phyloP scores from a whole-genome alignment of 2,113 vertebrate genomes.

The Girardinichthys multiradiatus region DNA sequence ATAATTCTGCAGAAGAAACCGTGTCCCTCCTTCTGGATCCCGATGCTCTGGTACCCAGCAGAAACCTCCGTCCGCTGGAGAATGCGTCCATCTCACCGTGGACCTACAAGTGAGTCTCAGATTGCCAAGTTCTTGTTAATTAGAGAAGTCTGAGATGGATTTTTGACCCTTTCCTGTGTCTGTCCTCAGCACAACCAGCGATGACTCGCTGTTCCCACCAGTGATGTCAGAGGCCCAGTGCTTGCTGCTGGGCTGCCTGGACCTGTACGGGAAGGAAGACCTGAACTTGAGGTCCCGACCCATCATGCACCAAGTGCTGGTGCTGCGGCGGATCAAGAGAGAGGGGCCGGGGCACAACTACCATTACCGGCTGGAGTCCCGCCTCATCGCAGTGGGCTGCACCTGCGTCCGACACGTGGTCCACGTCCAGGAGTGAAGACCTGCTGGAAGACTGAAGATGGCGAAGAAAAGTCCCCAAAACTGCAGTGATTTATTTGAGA shows the following conservation, averaged over 20 bases:
- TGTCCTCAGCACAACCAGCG: constrained; percentile 24
- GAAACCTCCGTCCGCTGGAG: constrained; percentile 36
- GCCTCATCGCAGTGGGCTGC: constrained; percentile 86
- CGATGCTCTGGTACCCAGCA: background rate
- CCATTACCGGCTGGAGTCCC: constrained; percentile 83
- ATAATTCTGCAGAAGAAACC: background rate
- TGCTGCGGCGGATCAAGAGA: constrained; percentile 77
- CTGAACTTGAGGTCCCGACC: constrained; percentile 80
- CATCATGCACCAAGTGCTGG: constrained; percentile 85
- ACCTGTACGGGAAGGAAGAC: constrained; percentile 75
- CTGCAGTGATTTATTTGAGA: too few relatives aligned
- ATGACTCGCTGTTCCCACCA: constrained; percentile 56
- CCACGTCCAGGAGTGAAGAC: constrained; percentile 38
- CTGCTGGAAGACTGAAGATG: too few relatives aligned
- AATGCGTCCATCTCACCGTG: constrained; percentile 80
- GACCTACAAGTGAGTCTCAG: constrained; percentile 68
- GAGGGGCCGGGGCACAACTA: constrained; percentile 30
- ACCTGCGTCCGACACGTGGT: constrained; percentile 81
- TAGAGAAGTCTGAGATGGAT: rapidly evolving
- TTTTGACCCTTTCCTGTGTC: constrained; percentile 8
- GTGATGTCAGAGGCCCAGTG: constrained; percentile 81
- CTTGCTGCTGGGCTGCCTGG: constrained; percentile 77
- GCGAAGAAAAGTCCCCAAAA: too few relatives aligned
- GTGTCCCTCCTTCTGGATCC: constrained; percentile 68
- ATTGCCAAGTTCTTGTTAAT: rapidly evolving